A percentile compares a stretch with the other conserved stretches of the same genome.
Conservation (phyloP, 2,797 vertebrate genomes). For the Eulemur rubriventer region DNA sequence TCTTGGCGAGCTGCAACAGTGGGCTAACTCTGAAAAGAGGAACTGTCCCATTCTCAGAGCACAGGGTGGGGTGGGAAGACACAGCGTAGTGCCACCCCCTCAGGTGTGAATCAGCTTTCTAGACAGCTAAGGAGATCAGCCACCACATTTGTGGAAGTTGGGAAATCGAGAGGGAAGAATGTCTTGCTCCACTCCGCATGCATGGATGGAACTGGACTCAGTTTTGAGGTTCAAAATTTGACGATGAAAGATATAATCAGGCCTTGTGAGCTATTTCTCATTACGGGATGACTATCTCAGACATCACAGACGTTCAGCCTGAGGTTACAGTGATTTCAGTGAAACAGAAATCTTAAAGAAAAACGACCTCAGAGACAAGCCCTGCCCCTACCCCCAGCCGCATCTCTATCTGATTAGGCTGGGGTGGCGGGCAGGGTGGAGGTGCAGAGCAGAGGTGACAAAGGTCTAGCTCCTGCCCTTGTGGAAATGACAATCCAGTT, state of each 20-base stretch:
- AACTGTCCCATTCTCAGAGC: background rate
- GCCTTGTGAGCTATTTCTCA: background rate
- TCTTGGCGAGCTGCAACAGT: accelerated
- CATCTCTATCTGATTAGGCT: no score
- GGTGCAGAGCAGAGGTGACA: background rate
- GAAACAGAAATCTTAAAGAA: background rate
- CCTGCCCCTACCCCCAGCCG: background rate
- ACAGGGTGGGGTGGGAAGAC: background rate
- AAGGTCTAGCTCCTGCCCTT: background rate
- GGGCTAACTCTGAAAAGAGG: background rate
- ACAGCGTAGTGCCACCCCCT: accelerated
- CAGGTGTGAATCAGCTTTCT: background rate
- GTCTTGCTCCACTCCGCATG: background rate
- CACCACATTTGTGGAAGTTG: accelerated
- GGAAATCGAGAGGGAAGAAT: background rate
- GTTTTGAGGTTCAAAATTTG: background rate
- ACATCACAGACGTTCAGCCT: background rate
- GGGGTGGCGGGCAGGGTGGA: background rate
- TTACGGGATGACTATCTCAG: background rate
- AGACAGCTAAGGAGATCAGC: no score
- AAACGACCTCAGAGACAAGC: background rate
- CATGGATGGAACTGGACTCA: background rate
- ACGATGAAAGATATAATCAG: background rate
- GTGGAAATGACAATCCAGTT: background rate
- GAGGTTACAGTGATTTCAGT: background rate